These are phyloP conservation scores for Hypocryptadius cinnamomeus DNA, from an alignment of 2,113 vertebrate species.

Conservation along the genomic window DNA sequence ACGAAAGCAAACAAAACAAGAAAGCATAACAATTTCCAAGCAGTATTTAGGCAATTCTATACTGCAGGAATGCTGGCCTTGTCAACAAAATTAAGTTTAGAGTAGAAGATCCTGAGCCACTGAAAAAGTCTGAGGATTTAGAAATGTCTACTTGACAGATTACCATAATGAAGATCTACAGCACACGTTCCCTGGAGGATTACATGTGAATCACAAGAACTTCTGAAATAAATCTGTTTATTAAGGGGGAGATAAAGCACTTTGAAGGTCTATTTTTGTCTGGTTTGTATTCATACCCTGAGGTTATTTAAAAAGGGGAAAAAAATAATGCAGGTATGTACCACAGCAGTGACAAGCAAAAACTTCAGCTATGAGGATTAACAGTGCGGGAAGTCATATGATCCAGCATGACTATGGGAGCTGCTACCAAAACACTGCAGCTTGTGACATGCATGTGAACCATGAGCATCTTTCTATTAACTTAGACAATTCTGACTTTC, in stretches of 20 bases:
- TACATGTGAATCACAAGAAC: neutral
- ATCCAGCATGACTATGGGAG: neutral
- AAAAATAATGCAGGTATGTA: neutral
- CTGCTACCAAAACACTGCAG: neutral
- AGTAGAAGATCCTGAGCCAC: neutral
- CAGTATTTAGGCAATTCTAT: accelerated
- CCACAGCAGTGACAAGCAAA: neutral
- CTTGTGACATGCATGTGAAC: neutral
- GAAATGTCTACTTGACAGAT: neutral
- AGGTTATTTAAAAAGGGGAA: neutral
- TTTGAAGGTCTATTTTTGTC: neutral
- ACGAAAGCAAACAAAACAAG: neutral
- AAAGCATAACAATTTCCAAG: neutral
- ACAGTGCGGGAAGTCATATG: neutral
- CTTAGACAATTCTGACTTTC: neutral
- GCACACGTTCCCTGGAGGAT: neutral
- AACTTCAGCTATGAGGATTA: neutral
- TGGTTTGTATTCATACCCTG: neutral
- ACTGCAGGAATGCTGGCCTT: neutral
- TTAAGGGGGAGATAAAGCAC: neutral
- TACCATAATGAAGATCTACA: neutral
- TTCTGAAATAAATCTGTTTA: neutral
- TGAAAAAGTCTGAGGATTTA: neutral
- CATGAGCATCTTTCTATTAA: neutral
- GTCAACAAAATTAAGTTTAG: neutral